Evolutionary conservation across 1,140 invertebrate species (phyloP), one percentile per base, ranked within the genome.

Genomic region (Caenorhabditis briggsae): DNA sequence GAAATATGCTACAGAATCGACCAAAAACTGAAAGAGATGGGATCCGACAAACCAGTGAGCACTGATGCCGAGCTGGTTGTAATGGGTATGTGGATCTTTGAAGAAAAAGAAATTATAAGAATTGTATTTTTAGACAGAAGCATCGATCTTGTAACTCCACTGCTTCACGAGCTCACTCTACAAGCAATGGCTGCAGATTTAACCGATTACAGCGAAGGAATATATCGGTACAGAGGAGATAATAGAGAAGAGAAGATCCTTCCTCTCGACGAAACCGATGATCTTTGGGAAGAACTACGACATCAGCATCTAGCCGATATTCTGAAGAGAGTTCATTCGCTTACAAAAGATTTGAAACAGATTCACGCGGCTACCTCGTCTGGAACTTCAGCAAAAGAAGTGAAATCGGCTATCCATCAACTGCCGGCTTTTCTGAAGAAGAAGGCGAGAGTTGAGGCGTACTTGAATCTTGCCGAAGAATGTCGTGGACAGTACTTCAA

Each of bases 1-100:
- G 70, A 78, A 78, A 78, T 78, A 50, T 78, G 70, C n/a, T 53
- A 78, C 9, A 16, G 46, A 78, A n/a, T 78, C 12, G 70, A 78
- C 8, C 46, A 78, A 14, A 78, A 23, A 43, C 53, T 78, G 70
- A 78, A 78, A 12, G 70, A 48, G 14, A 43, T 20, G 7, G 9
- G n/a, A 16, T 20, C 12, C 14, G 46, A 78, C 11, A n/a, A n/a
- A 50, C 11, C 59, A 8, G 12, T 65, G 61, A 16, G 23, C 11
- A 65, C 9, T 25, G 46, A 78, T 18, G 70, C 70, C 8, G 70
- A 78, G 9, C 46, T 78, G 7, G 14, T 78, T 50, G 70, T 78
- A 9, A 18, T 78, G 11, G 70, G 70, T 78, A 20, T 3, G 43
- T 18, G n/a, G 20, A 58, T 20, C n/a, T 58, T 58, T 9, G 0